These are phyloP conservation scores for Philaethria dido DNA, from an alignment of 2,888 invertebrate genomes.

Conservation along the genomic window DNA sequence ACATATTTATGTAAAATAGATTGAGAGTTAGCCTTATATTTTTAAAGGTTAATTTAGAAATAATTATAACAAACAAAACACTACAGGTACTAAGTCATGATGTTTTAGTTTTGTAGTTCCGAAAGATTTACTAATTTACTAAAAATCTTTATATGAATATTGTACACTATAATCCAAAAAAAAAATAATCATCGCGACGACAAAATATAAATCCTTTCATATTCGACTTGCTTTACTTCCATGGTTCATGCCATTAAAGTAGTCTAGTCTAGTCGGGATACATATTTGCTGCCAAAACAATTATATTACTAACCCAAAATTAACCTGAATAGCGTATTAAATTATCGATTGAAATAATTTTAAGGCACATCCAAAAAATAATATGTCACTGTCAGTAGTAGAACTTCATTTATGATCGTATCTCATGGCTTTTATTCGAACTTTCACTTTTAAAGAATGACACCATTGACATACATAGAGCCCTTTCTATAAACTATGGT, in stretches of 20 bases:
- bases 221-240: no score
- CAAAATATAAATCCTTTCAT: no score
- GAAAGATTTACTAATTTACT: neutral
- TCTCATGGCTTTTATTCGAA: conserved; percentile 6
- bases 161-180: no score
- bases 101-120: neutral
- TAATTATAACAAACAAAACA: neutral
- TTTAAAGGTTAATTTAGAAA: neutral
- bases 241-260: no score
- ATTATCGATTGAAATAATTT: neutral
- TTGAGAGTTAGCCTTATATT: neutral
- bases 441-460: conserved; percentile 37
- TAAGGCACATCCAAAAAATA: neutral
- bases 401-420: conserved; percentile 2
- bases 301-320: no score
- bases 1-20: conserved; percentile 1
- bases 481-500: conserved; percentile 20
- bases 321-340: neutral
- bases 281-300: no score
- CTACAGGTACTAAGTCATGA: neutral
- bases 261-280: no score
- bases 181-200: no score
- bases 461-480: conserved; percentile 30
- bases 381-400: conserved; percentile 1
- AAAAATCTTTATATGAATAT: no score